Evolutionary conservation across 2,888 invertebrate species (phyloP).

Genomic region (Gandaritis pyraliata): DNA sequence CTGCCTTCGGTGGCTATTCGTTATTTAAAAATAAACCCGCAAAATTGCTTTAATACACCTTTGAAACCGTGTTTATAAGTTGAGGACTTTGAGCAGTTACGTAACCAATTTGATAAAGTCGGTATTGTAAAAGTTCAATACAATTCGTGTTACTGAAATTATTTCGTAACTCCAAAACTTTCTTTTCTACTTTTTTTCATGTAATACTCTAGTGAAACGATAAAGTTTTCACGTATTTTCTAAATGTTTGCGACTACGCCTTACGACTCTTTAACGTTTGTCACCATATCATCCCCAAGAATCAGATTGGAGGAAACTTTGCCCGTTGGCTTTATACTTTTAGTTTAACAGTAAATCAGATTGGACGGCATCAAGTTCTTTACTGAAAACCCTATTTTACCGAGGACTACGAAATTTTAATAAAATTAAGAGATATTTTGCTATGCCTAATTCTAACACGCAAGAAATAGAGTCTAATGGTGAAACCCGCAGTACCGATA

Average conservation of each 20-base stretch:
- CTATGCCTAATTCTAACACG: too few species aligned
- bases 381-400: slow-evolving; percentile 35
- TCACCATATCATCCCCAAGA: slow-evolving; percentile 46
- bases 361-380: slow-evolving; percentile 36
- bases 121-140: slow-evolving; percentile 8
- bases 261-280: slow-evolving; percentile 28
- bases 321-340: slow-evolving; percentile 65
- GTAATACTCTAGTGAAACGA: slow-evolving; percentile 33
- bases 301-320: slow-evolving; percentile 65
- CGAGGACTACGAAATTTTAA: too few species aligned
- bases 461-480: too few species aligned
- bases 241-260: slow-evolving; percentile 24
- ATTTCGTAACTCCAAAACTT: slow-evolving; percentile 1
- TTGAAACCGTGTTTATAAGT: too few species aligned
- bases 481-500: too few species aligned
- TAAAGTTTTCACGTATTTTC: slow-evolving; percentile 29
- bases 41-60: slow-evolving; percentile 35
- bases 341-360: slow-evolving; percentile 66
- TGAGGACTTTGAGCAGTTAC: slow-evolving; percentile 41
- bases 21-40: slow-evolving; percentile 52
- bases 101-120: not conserved
- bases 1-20: slow-evolving; percentile 58
- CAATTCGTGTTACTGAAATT: slow-evolving; percentile 10
- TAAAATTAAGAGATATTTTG: too few species aligned
- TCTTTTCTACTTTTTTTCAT: slow-evolving; percentile 13